Evolutionary conservation across 2,888 invertebrate species (phyloP), one percentile per base, ranked within the genome.

Genomic region (Drosophila paranaensis): DNA sequence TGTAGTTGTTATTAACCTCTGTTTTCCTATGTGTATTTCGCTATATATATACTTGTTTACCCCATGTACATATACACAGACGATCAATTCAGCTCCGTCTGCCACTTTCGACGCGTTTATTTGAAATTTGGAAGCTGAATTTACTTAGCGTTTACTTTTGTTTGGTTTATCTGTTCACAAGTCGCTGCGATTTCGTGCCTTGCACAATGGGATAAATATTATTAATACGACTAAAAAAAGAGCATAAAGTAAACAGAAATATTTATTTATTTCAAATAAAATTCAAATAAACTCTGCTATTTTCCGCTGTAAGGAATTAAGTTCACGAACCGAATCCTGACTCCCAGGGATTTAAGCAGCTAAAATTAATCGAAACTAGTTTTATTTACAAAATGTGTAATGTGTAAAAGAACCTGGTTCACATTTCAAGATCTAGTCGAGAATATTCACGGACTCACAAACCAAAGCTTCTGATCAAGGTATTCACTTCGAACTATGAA

Each of bases 61-160:
- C 39, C 16, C 53, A 39, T 25, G 16, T 33, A 33, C 30, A 33
- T 40, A 62, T 40, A 48, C 40, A 48, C 35, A 27, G 25, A 20
- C 57, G 60, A 75, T 66, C 45, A 48, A 65, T 62, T 46, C 50
- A 60, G 57, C 39, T 42, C 43, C 35, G 54, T 42, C 69, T 67
- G 71, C 71, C 60, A 70, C 70, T 66, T 64, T 82, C 53, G 83
- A 77, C 71, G 73, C 75, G 80, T 83, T 83, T 88, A 83, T 83
- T 74, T 75, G 78, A 83, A 79, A 82, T 67, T 63, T 50, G 60
- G 67, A 67, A 65, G 63, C 74, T 48, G 56, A 78, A 72, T 82
- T 81, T 79, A 76, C 72, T 81, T 81, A 71, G 50, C 46, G 46
- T 33, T 51, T 64, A 48, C 51, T 64, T 71, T 68, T 80, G 82